These are phyloP conservation scores for Agrotis segetum DNA, from an alignment of 2,888 invertebrate species.

Conservation along the genomic window DNA sequence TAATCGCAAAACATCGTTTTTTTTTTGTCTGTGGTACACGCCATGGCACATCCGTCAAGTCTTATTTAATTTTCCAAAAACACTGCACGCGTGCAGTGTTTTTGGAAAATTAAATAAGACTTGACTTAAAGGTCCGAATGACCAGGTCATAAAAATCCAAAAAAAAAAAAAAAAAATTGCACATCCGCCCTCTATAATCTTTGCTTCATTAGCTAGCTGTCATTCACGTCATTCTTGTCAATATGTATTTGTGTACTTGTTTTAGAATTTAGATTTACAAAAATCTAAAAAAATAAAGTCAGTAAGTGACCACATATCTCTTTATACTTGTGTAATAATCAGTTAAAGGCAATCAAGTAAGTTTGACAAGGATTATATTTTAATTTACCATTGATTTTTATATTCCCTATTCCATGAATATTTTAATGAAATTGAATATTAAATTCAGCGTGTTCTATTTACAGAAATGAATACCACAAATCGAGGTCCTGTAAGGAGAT, in stretches of 20 bases:
- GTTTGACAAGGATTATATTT: not conserved
- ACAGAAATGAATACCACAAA: conserved; percentile 57
- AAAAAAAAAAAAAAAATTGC: no score
- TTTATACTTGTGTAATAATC: not conserved
- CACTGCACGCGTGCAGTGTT: no score
- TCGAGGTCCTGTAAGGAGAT: conserved; percentile 65
- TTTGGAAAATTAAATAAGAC: no score
- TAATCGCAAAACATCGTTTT: not conserved
- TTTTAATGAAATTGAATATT: conserved; percentile 26
- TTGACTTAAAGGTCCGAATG: no score
- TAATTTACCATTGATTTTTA: conserved; percentile 6
- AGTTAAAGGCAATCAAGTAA: conserved; percentile 7
- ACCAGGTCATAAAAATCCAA: no score
- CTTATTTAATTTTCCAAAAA: no score
- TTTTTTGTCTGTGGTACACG: conserved; percentile 15
- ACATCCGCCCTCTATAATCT: not conserved
- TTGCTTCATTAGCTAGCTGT: not conserved
- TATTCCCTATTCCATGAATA: conserved; percentile 36
- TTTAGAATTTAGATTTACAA: not conserved
- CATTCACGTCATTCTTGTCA: conserved; percentile 6
- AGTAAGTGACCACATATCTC: not conserved
- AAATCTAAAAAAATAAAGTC: not conserved
- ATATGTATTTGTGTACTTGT: conserved; percentile 8
- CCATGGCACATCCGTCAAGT: not conserved
- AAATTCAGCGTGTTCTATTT: conserved; percentile 50